Base-by-base conservation (phyloP, 2,888 invertebrate genomes). In the Odontothrips loti region DNA sequence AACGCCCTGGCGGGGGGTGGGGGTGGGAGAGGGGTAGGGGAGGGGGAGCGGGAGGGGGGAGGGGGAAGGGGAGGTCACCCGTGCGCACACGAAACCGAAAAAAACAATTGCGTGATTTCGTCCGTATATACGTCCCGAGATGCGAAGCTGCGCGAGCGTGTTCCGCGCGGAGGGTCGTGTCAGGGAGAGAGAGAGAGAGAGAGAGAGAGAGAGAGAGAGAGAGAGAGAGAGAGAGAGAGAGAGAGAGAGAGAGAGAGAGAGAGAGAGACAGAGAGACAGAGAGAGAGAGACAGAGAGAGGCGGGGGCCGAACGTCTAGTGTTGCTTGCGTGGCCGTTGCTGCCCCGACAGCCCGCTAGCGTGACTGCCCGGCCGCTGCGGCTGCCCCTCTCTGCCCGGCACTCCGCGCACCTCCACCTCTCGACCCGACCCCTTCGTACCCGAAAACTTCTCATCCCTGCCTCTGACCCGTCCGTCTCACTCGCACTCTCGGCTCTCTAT, bases 361-460 rank as follows among this genome's bases (percentile, higher is more conserved):
- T 51, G 12, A 12, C 15, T 20, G 58, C 58, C 58, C 58, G 6
- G 20, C 58, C 9, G 9, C 23, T 12, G 34, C 68, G 8, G 23
- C 68, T 27, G 68, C 12, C 15, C 58, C 58, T 6, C 0, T 15
- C 20, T 11, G 15, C 58, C 58, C 58, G 58, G n/a, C n/a, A n/a
- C n/a, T n/a, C n/a, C 58, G 20, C 12, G 58, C 58, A 20, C 4
- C 58, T 20, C 58, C 20, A 9, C 58, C 4, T 20, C 34, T 43
- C 34, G 34, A 43, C 34, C 34, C 34, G 34, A 43, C 20, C 58
- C 58, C 34, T 43, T n/a, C n/a, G 68, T 68, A 10, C 23, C 68
- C 68, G 68, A 75, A 75, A 75, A 27, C n/a, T 75, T 75, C 68
- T 75, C 68, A 75, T 75, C 68, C 68, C 68, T 27, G 51, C 51